Evolutionary conservation across 2,888 invertebrate species (phyloP).

Genomic region (Crossocerus cetratus): DNA sequence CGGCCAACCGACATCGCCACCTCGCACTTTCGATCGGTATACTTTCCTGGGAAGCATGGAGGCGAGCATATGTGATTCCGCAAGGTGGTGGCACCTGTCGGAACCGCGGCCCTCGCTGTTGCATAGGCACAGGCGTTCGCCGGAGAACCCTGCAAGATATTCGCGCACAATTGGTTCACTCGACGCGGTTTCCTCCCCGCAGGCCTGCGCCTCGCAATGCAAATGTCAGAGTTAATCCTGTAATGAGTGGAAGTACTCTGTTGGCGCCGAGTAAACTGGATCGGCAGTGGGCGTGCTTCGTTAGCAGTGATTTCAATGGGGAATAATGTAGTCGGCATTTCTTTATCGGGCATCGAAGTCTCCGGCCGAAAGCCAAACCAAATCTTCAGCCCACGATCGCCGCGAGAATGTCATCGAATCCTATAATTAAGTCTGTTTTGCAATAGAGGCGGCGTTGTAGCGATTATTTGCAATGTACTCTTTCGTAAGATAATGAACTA

Average conservation of each 20-base stretch:
- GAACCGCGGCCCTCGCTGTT: conserved; percentile 32
- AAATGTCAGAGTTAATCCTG: too few relatives aligned
- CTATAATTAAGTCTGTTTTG: conserved; percentile 18
- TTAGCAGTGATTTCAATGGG: conserved; percentile 9
- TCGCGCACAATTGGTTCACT: too few relatives aligned
- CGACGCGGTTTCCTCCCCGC: too few relatives aligned
- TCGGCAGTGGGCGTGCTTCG: not conserved
- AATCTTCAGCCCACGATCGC: conserved; percentile 18
- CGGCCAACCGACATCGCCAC: not conserved
- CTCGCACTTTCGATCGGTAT: conserved; percentile 3
- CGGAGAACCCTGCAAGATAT: not conserved
- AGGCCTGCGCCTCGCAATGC: too few relatives aligned
- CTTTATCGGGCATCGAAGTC: conserved; percentile 45
- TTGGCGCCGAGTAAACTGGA: too few relatives aligned
- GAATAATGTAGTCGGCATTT: conserved; percentile 6
- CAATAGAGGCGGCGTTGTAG: not conserved
- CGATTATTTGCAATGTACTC: too few relatives aligned
- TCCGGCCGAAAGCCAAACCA: conserved; percentile 15
- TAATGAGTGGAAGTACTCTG: too few relatives aligned
- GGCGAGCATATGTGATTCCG: conserved; percentile 49
- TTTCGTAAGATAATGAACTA: too few relatives aligned
- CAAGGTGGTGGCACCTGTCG: conserved; percentile 65
- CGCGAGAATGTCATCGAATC: not conserved
- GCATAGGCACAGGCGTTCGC: conserved; percentile 37
- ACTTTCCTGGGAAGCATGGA: conserved; percentile 37